Evolutionary conservation across 2,113 vertebrate genomes (phyloP).

Genomic region (Bubo scandiacus): DNA sequence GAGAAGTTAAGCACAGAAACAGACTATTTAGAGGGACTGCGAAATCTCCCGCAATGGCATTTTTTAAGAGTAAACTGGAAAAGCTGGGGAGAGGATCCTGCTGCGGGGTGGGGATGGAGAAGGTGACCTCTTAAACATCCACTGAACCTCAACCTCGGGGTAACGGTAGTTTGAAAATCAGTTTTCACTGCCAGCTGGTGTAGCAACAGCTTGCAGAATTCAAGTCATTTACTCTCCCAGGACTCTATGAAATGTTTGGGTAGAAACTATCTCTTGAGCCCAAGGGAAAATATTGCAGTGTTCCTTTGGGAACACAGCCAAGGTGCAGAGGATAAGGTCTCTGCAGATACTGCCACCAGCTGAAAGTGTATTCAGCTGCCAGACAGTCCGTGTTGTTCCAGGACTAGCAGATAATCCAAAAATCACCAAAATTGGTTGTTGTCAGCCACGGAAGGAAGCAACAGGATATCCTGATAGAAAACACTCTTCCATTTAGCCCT

Average conservation of each 20-base stretch:
- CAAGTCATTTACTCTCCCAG: neutral
- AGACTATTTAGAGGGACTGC: accelerated
- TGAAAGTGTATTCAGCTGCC: neutral
- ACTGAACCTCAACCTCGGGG: neutral
- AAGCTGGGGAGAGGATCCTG: neutral
- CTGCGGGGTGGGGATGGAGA: neutral
- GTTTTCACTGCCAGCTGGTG: neutral
- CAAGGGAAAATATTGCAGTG: neutral
- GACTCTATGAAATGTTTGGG: neutral
- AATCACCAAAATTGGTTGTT: neutral
- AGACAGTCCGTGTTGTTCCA: neutral
- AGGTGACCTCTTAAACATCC: neutral
- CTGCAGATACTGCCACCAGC: neutral
- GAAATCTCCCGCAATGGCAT: neutral
- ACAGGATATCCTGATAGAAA: neutral
- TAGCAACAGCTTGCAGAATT: neutral
- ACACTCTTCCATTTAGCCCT: neutral
- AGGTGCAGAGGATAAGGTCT: neutral
- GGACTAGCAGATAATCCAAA: neutral
- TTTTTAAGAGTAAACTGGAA: neutral
- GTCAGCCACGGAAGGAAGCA: neutral
- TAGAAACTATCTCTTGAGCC: neutral
- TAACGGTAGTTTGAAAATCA: neutral
- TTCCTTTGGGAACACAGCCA: neutral
- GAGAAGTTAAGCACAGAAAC: neutral